These are phyloP conservation scores for Hippocampus abdominalis DNA, from an alignment of 2,113 vertebrate species.

Conservation along the genomic window DNA sequence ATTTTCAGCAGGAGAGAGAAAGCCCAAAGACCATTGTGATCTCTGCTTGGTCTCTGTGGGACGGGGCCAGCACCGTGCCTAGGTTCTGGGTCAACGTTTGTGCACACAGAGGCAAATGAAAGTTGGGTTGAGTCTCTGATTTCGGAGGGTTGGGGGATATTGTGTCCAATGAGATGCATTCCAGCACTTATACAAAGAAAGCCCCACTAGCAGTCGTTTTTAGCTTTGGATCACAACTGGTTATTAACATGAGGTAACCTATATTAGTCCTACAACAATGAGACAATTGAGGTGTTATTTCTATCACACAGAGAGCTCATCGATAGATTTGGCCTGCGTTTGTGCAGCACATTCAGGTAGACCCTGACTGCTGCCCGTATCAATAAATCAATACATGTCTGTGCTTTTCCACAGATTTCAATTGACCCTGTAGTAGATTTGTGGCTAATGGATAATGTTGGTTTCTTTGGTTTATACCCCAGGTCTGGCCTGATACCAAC, in stretches of 20 bases:
- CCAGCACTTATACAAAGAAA: conserved; percentile 53
- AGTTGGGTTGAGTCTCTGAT: conserved; percentile 53
- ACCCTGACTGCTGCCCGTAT: no score
- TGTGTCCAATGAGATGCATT: conserved; percentile 58
- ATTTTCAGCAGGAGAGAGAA: conserved; percentile 46
- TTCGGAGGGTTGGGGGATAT: conserved; percentile 52
- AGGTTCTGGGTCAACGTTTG: conserved; percentile 66
- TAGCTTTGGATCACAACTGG: conserved; percentile 20
- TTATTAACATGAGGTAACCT: not conserved
- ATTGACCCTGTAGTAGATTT: conserved; percentile 7
- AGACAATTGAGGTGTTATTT: not conserved
- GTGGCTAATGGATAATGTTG: not conserved
- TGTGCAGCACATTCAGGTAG: not conserved
- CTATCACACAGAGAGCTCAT: not conserved
- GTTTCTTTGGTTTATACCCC: conserved; percentile 12
- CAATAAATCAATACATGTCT: conserved; percentile 13
- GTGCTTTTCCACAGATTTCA: conserved; percentile 10
- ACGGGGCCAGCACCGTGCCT: conserved; percentile 38
- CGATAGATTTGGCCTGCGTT: not conserved
- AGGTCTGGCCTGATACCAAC: conserved; percentile 13
- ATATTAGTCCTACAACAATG: not conserved
- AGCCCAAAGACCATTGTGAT: conserved; percentile 43
- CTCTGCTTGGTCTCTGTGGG: conserved; percentile 39
- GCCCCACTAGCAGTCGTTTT: conserved; percentile 44
- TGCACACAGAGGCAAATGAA: conserved; percentile 38